Evolutionary conservation across 2,113 vertebrate genomes (phyloP).

Genomic region (Craseonycteris thonglongyai): DNA sequence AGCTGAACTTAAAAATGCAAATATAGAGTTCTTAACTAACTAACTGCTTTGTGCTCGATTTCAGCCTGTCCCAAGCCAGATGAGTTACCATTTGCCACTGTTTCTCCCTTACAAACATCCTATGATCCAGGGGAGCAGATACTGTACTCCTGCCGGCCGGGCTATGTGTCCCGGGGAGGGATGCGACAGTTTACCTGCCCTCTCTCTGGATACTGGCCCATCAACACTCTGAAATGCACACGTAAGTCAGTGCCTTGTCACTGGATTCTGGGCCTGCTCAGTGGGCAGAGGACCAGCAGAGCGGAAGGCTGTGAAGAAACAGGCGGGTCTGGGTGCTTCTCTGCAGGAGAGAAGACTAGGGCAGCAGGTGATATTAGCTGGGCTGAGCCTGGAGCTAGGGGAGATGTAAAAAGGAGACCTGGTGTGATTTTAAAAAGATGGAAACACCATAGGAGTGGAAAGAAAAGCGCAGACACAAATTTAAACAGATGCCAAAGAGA

Average conservation of each 20-base stretch:
- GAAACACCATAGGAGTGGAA: neutral
- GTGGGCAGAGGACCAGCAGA: neutral
- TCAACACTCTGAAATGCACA: slow-evolving; percentile 79
- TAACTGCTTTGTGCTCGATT: slow-evolving; percentile 31
- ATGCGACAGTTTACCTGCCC: slow-evolving; percentile 81
- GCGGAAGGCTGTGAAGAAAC: neutral
- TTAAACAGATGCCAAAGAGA: neutral
- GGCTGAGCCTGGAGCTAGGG: neutral
- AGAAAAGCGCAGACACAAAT: neutral
- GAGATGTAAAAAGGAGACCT: neutral
- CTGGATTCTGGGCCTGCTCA: neutral
- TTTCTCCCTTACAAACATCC: slow-evolving; percentile 69
- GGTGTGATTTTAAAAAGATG: neutral
- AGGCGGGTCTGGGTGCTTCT: neutral
- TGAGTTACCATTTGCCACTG: slow-evolving; percentile 64
- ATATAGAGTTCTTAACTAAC: neutral
- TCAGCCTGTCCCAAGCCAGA: slow-evolving; percentile 84
- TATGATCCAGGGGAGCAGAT: slow-evolving; percentile 80
- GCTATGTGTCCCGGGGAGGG: slow-evolving; percentile 75
- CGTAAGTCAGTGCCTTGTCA: slow-evolving; percentile 79
- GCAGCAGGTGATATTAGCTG: accelerated
- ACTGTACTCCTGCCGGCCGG: slow-evolving; percentile 77
- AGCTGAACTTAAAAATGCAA: neutral
- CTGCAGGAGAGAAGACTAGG: too few species aligned
- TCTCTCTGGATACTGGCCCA: slow-evolving; percentile 79